Percentiles rank a stretch among this genome's conserved stretches.
These are phyloP conservation scores for Beaufortia kweichowensis DNA, from an alignment of 2,113 vertebrate genomes.

Conservation along the genomic window DNA sequence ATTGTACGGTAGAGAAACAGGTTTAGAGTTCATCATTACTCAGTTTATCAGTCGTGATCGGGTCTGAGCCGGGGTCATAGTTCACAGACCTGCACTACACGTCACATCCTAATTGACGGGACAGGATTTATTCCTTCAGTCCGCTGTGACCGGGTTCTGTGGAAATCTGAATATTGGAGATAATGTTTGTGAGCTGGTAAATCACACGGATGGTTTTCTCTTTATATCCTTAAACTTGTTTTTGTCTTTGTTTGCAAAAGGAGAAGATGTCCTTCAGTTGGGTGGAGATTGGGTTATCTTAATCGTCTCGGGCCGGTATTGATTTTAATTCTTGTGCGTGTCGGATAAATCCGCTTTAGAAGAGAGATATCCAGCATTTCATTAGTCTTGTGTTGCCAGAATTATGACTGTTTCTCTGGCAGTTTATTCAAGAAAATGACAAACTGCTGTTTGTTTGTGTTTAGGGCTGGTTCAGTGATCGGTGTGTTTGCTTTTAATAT, in stretches of 20 bases:
- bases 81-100: constrained; percentile 56
- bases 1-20: no score
- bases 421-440: no score
- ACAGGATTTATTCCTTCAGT: constrained; percentile 48
- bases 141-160: no score
- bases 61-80: constrained; percentile 54
- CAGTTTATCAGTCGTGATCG: no score
- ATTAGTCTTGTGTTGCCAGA: neutral
- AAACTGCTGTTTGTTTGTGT: no score
- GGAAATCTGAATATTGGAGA: no score
- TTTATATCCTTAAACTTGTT: no score
- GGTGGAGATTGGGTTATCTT: constrained; percentile 30
- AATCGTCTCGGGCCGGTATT: constrained; percentile 19
- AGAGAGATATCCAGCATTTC: neutral
- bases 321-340: constrained; percentile 3
- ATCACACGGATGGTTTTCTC: no score
- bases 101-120: constrained; percentile 53
- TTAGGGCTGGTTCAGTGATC: no score
- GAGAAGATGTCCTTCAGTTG: constrained; percentile 5
- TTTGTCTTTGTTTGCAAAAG: neutral
- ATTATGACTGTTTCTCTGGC: no score
- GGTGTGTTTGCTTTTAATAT: constrained; percentile 37
- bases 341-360: constrained; percentile 3
- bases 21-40: no score
- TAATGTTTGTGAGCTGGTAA: no score